Conservation (phyloP, 2,113 vertebrate species). For the Syngnathus scovelli region DNA sequence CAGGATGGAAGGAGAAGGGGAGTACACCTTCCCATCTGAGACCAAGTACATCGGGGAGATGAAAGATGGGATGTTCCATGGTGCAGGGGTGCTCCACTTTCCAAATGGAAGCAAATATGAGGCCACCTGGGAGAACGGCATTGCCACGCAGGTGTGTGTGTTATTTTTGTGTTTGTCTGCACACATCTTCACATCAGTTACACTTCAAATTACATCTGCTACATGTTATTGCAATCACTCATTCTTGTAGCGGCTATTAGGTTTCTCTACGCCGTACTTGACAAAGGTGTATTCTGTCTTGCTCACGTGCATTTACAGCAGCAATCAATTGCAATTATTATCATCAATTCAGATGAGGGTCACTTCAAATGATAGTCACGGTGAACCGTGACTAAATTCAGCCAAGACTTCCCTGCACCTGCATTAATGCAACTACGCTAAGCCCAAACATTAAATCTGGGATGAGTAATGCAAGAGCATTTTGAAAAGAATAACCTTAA, state of each 20-base stretch:
- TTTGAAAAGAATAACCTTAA: neutral
- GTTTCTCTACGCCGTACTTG: conserved; percentile 33
- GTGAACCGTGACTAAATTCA: conserved; percentile 44
- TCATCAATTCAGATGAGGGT: conserved; percentile 45
- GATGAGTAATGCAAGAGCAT: too few relatives aligned
- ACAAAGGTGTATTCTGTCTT: conserved; percentile 21
- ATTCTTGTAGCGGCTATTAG: conserved; percentile 52
- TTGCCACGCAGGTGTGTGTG: conserved; percentile 71
- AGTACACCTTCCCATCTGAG: conserved; percentile 77
- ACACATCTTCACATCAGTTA: conserved; percentile 53
- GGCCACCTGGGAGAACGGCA: conserved; percentile 81
- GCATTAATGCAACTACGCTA: neutral
- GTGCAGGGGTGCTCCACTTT: conserved; percentile 79
- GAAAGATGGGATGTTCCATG: conserved; percentile 87
- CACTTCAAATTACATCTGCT: conserved; percentile 59
- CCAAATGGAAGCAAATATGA: conserved; percentile 76
- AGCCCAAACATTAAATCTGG: neutral
- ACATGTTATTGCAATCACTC: conserved; percentile 61
- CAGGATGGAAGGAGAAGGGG: conserved; percentile 86
- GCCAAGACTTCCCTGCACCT: conserved; percentile 36
- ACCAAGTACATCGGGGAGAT: conserved; percentile 80
- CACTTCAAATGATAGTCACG: conserved; percentile 44
- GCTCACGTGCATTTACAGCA: conserved; percentile 34
- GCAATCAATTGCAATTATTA: conserved; percentile 46
- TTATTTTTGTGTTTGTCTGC: conserved; percentile 8